These are phyloP conservation scores for Yoshiicerus persimilis DNA, from an alignment of 1,140 invertebrate species.

Conservation along the genomic window DNA sequence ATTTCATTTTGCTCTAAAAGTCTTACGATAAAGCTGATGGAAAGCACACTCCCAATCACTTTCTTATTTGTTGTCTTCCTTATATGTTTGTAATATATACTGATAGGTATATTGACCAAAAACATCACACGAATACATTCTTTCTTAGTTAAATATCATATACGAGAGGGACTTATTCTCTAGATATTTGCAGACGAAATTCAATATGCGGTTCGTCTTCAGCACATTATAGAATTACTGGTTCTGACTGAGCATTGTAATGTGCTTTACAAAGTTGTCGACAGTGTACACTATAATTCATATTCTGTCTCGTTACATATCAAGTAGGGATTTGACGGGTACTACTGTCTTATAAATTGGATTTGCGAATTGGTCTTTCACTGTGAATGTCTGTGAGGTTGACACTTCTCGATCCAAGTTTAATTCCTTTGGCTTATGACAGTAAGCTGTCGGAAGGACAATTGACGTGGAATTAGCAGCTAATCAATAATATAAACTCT, in stretches of 20 bases:
- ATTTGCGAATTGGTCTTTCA: not conserved
- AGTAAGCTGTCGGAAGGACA: not conserved
- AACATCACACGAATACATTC: too few relatives aligned
- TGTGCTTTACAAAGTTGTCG: too few relatives aligned
- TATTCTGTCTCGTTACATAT: not conserved
- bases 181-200: too few relatives aligned
- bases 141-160: too few relatives aligned
- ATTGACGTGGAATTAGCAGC: not conserved
- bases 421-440: not conserved
- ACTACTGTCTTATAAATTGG: not conserved
- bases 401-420: not conserved
- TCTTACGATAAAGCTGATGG: not conserved
- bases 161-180: too few relatives aligned
- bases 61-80: not conserved
- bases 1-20: slow-evolving; percentile 25
- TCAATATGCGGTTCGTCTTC: too few relatives aligned
- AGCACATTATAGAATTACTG: too few relatives aligned
- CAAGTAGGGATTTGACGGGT: not conserved
- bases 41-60: not conserved
- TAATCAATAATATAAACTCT: not conserved
- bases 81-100: not conserved
- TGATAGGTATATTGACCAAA: too few relatives aligned
- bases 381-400: not conserved
- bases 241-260: too few relatives aligned
- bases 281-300: too few relatives aligned